phyloP scores from a whole-genome alignment of 1,140 invertebrate species.

The Caenorhabditis remanei region DNA sequence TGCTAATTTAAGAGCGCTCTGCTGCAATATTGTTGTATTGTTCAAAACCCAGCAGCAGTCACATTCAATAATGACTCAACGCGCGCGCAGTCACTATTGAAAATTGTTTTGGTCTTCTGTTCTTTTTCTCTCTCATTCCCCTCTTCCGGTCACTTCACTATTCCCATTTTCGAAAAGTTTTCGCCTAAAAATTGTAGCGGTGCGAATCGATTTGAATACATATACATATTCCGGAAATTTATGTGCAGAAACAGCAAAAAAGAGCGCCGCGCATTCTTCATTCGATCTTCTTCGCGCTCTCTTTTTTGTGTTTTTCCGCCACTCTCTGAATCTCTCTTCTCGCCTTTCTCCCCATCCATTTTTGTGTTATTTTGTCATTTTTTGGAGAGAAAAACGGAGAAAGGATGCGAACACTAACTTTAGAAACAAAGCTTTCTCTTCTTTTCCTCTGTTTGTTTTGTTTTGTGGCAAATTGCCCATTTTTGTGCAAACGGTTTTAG shows the following conservation, averaged over 20 bases:
- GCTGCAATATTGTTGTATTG: not conserved
- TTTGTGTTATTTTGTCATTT: conserved; percentile 52
- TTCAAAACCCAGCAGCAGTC: conserved; percentile 10
- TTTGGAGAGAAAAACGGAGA: not conserved
- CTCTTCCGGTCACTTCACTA: not conserved
- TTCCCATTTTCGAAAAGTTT: conserved; percentile 6
- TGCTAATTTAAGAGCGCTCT: too few relatives aligned
- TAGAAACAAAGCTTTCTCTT: conserved; percentile 35
- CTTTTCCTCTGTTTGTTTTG: not conserved
- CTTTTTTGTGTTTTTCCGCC: not conserved
- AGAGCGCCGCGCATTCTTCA: not conserved
- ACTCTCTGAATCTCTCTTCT: conserved; percentile 25
- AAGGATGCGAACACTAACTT: conserved; percentile 19
- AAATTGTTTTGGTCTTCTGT: conserved; percentile 33
- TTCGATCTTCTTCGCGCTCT: not conserved
- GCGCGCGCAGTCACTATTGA: not conserved
- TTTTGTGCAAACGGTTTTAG: not conserved
- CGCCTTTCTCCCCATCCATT: conserved; percentile 19
- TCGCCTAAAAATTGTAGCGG: not conserved
- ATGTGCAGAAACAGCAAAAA: conserved; percentile 4
- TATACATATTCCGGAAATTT: conserved; percentile 20
- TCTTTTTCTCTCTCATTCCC: not conserved
- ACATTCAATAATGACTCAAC: conserved; percentile 29
- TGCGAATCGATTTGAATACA: conserved; percentile 13
- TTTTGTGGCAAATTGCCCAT: not conserved